Evolutionary conservation across 2,797 vertebrate genomes (phyloP).

Genomic region (Sebastes baramenuke): DNA sequence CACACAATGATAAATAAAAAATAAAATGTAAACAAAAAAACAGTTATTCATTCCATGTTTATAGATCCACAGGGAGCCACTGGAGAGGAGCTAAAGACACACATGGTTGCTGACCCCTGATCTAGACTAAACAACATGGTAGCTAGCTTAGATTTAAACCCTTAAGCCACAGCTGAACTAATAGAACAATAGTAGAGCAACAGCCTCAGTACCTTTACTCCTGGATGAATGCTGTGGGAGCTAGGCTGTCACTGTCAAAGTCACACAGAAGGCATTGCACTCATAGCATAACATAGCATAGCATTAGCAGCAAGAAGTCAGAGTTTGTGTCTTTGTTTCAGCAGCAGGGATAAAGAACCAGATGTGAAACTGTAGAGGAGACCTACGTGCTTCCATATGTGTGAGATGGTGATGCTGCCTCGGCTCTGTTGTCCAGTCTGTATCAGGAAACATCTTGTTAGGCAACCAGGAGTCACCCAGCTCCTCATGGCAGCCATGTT

Average conservation of each 20-base stretch:
- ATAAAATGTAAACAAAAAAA: too few species aligned
- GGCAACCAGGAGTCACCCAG: conserved; percentile 62
- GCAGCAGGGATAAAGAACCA: accelerated
- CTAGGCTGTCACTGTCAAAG: conserved; percentile 63
- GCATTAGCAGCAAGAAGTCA: neutral
- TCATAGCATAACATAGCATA: neutral
- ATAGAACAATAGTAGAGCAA: neutral
- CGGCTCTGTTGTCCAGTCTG: conserved; percentile 45
- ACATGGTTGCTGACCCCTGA: too few species aligned
- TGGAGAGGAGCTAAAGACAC: too few species aligned
- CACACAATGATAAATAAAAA: too few species aligned
- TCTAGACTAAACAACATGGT: neutral
- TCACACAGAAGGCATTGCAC: conserved; percentile 56
- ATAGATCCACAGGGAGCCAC: too few species aligned
- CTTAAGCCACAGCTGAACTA: neutral
- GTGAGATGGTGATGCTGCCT: conserved; percentile 4
- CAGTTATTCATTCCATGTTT: too few species aligned
- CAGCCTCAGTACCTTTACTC: neutral
- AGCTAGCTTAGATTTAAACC: too few species aligned
- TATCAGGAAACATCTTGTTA: conserved; percentile 73
- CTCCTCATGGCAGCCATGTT: conserved; percentile 83
- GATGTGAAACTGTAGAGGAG: neutral
- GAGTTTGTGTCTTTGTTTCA: neutral
- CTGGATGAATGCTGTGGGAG: neutral
- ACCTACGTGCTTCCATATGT: conserved; percentile 68